Conservation (phyloP, 1,140 invertebrate species). For the Tachypleus tridentatus region DNA sequence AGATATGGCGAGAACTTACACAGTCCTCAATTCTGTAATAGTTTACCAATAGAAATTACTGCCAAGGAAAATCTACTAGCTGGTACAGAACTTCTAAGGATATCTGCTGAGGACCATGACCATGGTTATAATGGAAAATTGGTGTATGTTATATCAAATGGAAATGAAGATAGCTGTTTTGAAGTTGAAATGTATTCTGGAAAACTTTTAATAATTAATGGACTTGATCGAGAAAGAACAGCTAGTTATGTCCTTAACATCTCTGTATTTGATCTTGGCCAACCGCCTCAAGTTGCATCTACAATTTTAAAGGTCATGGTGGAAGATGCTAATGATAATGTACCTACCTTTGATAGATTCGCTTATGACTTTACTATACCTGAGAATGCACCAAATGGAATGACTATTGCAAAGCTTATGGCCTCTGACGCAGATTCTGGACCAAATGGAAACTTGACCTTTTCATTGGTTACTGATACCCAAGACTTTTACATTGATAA, state of each 20-base stretch:
- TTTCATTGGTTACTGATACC: slow-evolving; percentile 67
- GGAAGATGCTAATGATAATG: slow-evolving; percentile 36
- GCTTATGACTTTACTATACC: slow-evolving; percentile 46
- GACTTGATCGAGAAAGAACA: slow-evolving; percentile 73
- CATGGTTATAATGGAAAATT: slow-evolving; percentile 82
- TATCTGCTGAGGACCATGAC: slow-evolving; percentile 59
- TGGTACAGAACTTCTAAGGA: slow-evolving; percentile 42
- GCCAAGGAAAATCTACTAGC: slow-evolving; percentile 74
- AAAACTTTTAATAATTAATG: slow-evolving; percentile 66
- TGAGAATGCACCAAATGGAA: slow-evolving; percentile 46
- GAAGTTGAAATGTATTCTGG: slow-evolving; percentile 80
- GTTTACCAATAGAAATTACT: slow-evolving; percentile 44
- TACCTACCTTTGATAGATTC: slow-evolving; percentile 35
- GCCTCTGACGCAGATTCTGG: slow-evolving; percentile 65
- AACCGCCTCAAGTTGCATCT: slow-evolving; percentile 61
- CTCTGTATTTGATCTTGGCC: slow-evolving; percentile 72
- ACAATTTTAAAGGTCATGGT: slow-evolving; percentile 51
- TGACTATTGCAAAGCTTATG: slow-evolving; percentile 46
- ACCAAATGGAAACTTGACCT: slow-evolving; percentile 65
- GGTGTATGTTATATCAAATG: slow-evolving; percentile 69
- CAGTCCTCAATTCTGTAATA: slow-evolving; percentile 57
- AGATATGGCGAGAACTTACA: slow-evolving; percentile 68
- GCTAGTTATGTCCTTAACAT: slow-evolving; percentile 73
- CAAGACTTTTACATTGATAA: slow-evolving; percentile 67
- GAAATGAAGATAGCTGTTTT: slow-evolving; percentile 68